phyloP scores from a whole-genome alignment of 2,888 invertebrate genomes.

The Eudasyphora cyanicolor region DNA sequence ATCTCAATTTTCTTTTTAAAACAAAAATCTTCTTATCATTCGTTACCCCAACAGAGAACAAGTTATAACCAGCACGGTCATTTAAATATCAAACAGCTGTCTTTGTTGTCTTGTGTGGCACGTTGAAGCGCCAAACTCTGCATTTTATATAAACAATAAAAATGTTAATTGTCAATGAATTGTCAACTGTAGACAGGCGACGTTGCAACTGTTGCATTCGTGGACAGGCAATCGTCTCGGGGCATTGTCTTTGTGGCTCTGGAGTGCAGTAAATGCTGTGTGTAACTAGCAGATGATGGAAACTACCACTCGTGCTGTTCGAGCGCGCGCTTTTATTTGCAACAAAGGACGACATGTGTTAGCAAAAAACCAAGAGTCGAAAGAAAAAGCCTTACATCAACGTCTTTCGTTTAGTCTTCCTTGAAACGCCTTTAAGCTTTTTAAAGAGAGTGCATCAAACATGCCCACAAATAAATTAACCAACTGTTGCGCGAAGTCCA shows the following conservation, averaged over 20 bases:
- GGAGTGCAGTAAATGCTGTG: neutral
- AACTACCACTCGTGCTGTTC: neutral
- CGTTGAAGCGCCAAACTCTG: conserved; percentile 3
- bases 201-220: conserved; percentile 6
- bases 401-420: neutral
- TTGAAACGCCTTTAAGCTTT: neutral
- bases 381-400: neutral
- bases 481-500: no score
- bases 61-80: neutral
- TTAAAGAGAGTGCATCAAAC: neutral
- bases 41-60: neutral
- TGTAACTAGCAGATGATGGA: neutral
- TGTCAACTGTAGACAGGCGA: conserved; percentile 46
- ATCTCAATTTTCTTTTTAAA: neutral
- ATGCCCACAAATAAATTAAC: neutral
- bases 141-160: conserved; percentile 38
- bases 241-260: neutral
- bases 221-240: neutral
- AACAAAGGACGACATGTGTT: neutral
- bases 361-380: neutral
- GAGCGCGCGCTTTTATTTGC: neutral
- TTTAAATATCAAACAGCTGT: neutral
- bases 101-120: neutral
- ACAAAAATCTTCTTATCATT: neutral
- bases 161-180: conserved; percentile 60